Evolutionary conservation across 2,888 invertebrate species (phyloP).

Genomic region (Diloba caeruleocephala): DNA sequence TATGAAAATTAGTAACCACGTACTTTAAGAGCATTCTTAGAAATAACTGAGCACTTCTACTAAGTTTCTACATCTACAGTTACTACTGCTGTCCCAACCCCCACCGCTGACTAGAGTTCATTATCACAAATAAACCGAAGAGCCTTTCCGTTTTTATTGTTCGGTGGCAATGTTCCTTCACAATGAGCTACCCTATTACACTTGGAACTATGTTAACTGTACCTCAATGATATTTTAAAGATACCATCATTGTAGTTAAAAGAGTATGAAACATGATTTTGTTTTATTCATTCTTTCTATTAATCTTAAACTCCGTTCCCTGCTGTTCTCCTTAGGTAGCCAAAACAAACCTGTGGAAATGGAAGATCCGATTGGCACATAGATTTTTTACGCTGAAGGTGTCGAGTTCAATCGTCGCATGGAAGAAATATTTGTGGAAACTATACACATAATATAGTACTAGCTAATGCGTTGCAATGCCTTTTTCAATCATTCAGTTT

Average conservation of each 20-base stretch:
- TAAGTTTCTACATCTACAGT: conserved; percentile 40
- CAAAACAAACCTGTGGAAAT: too few relatives aligned
- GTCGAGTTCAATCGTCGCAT: too few relatives aligned
- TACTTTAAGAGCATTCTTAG: conserved; percentile 2
- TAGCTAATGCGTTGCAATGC: too few relatives aligned
- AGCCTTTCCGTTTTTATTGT: conserved; percentile 80
- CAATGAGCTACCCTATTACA: conserved; percentile 68
- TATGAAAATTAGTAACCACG: neutral
- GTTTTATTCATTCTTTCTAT: too few relatives aligned
- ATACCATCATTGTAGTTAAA: conserved; percentile 31
- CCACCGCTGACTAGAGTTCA: conserved; percentile 75
- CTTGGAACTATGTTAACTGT: conserved; percentile 71
- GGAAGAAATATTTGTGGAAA: too few relatives aligned
- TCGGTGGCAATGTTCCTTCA: conserved; percentile 52
- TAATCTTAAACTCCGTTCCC: too few relatives aligned
- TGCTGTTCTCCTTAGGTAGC: too few relatives aligned
- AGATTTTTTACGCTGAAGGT: too few relatives aligned
- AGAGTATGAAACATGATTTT: too few relatives aligned
- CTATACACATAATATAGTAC: too few relatives aligned
- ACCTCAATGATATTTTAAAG: conserved; percentile 44
- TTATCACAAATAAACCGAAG: conserved; percentile 83
- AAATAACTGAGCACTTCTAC: conserved; percentile 52
- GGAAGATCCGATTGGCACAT: too few relatives aligned
- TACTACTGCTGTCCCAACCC: conserved; percentile 53
- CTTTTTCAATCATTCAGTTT: too few relatives aligned